These are phyloP conservation scores for Apocheima hispidaria DNA, from an alignment of 2,888 invertebrate species.

Conservation along the genomic window DNA sequence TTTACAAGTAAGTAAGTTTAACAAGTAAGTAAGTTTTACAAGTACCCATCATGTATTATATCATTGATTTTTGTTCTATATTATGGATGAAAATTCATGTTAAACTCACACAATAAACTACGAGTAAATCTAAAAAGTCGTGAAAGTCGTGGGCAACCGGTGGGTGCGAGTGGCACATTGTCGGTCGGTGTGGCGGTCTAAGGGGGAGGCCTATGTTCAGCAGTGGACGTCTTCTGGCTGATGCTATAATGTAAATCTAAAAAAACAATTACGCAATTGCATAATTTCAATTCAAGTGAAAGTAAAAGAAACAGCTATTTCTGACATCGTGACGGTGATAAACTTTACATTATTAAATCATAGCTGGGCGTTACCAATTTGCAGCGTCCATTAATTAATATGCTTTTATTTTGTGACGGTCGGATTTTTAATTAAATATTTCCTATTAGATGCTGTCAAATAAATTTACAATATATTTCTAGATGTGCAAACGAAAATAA, in stretches of 20 bases:
- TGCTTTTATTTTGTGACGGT: conserved; percentile 28
- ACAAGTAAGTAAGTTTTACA: too few relatives aligned
- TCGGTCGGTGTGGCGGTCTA: too few relatives aligned
- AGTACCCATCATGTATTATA: too few relatives aligned
- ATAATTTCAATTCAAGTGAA: conserved; percentile 13
- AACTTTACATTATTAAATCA: conserved; percentile 29
- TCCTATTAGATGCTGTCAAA: conserved; percentile 21
- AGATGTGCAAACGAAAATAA: conserved; percentile 13
- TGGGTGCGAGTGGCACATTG: too few relatives aligned
- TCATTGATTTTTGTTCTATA: too few relatives aligned
- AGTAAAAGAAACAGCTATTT: conserved; percentile 23
- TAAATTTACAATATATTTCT: conserved; percentile 19
- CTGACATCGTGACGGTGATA: conserved; percentile 25
- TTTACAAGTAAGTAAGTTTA: too few relatives aligned
- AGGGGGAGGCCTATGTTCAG: too few relatives aligned
- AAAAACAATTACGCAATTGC: not conserved
- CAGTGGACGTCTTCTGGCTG: too few relatives aligned
- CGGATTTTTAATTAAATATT: conserved; percentile 40
- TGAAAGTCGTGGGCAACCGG: too few relatives aligned
- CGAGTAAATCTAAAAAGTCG: too few relatives aligned
- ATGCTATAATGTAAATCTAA: too few relatives aligned
- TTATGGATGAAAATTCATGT: not conserved
- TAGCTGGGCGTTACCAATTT: conserved; percentile 35
- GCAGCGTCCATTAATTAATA: conserved; percentile 29
- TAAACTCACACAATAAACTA: not conserved